phyloP scores from a whole-genome alignment of 2,797 vertebrate genomes.

The Pantherophis vulpinus region DNA sequence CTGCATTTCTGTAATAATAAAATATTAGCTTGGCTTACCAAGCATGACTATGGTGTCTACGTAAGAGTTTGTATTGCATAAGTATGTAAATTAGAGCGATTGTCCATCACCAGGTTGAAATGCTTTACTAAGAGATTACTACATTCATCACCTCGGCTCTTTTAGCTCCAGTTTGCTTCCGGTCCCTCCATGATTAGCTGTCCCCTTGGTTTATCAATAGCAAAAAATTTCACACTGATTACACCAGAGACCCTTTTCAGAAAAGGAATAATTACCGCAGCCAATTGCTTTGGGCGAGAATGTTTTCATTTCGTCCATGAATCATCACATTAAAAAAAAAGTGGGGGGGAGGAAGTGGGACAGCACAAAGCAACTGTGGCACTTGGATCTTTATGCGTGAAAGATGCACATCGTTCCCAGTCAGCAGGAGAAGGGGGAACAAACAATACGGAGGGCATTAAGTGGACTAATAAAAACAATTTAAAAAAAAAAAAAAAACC shows the following conservation, averaged over 20 bases:
- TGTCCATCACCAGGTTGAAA: constrained; percentile 21
- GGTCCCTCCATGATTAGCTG: not conserved
- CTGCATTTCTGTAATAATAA: not conserved
- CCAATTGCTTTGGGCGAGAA: constrained; percentile 39
- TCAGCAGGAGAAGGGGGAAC: constrained; percentile 47
- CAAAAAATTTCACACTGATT: constrained; percentile 36
- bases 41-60: not conserved
- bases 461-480: constrained; percentile 46
- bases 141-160: not conserved
- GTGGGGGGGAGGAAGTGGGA: not conserved
- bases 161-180: constrained; percentile 11
- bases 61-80: not conserved
- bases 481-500: constrained; percentile 42
- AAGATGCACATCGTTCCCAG: constrained; percentile 16
- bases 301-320: constrained; percentile 28
- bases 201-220: constrained; percentile 38
- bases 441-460: constrained; percentile 23
- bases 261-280: constrained; percentile 48
- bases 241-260: constrained; percentile 39
- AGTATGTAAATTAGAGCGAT: not conserved
- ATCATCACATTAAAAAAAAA: constrained; percentile 36
- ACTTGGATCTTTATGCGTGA: constrained; percentile 29
- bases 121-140: not conserved
- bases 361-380: constrained; percentile 29
- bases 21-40: not conserved